Evolutionary conservation across 1,140 invertebrate genomes (phyloP).

Genomic region (Frieseomelitta varia): DNA sequence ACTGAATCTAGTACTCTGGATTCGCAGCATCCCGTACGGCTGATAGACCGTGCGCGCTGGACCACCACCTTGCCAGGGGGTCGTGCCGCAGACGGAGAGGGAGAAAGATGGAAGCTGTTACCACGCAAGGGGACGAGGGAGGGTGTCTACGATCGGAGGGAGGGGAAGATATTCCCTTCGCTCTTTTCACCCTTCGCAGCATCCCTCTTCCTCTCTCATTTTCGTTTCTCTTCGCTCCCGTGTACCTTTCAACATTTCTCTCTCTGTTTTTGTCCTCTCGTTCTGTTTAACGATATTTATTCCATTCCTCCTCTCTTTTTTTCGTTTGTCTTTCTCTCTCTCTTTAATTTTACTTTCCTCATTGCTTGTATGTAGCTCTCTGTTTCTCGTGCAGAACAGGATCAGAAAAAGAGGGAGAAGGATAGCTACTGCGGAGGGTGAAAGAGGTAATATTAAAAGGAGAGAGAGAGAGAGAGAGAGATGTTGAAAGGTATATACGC

Average conservation of each 20-base stretch:
- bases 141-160: background rate
- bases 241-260: background rate
- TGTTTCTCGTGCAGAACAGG: background rate
- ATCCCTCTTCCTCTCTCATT: background rate
- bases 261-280: too few species aligned
- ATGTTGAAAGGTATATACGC: background rate
- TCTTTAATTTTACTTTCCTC: too few species aligned
- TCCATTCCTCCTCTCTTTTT: too few species aligned
- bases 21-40: slow-evolving; percentile 65
- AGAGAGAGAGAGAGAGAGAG: background rate
- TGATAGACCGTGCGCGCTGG: slow-evolving; percentile 60
- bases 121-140: background rate
- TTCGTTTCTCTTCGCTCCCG: background rate
- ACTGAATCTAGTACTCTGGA: slow-evolving; percentile 63
- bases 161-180: background rate
- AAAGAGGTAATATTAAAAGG: background rate
- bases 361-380: background rate
- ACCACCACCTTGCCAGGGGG: slow-evolving; percentile 63
- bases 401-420: background rate
- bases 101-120: slow-evolving; percentile 36
- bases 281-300: too few species aligned
- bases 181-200: background rate
- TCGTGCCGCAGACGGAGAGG: slow-evolving; percentile 45
- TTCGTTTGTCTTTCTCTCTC: too few species aligned
- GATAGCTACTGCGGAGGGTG: background rate